These are phyloP conservation scores for Eupithecia dodoneata DNA, from an alignment of 2,888 invertebrate species.

Conservation along the genomic window DNA sequence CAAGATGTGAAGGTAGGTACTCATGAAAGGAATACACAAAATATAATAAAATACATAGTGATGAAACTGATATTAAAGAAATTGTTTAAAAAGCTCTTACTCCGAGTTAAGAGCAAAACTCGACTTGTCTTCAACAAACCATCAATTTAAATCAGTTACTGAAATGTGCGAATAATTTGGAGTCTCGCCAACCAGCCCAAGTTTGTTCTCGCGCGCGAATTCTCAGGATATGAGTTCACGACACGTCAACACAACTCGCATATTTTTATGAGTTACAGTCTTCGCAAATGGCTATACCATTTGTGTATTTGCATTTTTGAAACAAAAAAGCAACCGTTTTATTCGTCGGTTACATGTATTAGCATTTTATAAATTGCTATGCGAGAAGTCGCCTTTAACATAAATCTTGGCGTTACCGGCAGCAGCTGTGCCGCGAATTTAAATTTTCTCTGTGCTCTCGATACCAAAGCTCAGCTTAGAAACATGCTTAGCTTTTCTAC, in stretches of 20 bases:
- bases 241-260: constrained; percentile 22
- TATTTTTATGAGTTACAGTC: constrained; percentile 20
- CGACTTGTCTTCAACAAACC: constrained; percentile 12
- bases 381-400: background rate
- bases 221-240: constrained; percentile 21
- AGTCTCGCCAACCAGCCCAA: constrained; percentile 21
- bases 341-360: constrained; percentile 4
- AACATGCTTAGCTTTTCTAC: constrained; percentile 3
- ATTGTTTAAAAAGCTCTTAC: background rate
- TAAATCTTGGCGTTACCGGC: constrained; percentile 6
- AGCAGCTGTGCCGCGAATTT: constrained; percentile 1
- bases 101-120: background rate
- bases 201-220: constrained; percentile 26
- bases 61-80: background rate
- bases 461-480: background rate
- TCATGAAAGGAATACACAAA: background rate
- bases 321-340: background rate
- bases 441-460: background rate
- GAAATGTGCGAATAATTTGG: constrained; percentile 27
- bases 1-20: background rate
- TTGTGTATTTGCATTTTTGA: background rate
- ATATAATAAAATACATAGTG: no score
- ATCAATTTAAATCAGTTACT: constrained; percentile 23
- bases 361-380: constrained; percentile 8
- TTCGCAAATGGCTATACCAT: constrained; percentile 2